Evolutionary conservation across 2,888 invertebrate genomes (phyloP), one percentile per base, ranked within the genome.

Genomic region (Cosmia pyralina): DNA sequence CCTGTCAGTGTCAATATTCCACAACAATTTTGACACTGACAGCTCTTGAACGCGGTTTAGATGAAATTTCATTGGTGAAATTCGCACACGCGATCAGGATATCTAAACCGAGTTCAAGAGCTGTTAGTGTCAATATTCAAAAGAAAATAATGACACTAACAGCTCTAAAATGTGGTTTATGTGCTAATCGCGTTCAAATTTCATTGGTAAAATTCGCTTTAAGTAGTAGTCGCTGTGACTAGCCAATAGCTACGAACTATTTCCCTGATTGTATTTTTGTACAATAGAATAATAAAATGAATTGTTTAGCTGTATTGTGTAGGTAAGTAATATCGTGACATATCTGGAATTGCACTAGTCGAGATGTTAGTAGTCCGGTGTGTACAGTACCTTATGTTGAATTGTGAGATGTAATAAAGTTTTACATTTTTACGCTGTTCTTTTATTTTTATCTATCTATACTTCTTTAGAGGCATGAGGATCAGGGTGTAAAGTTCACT

Each of bases 281-380:
- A 75, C 58, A 65, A 68, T 72, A 81, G 41, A 59, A 72, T 66
- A 78, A 67, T 62, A 53, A 67, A 63, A 41, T 46, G 41, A 72
- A 75, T 79, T 57, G 48, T 75, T 68, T 79, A 77, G 67, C 48
- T 75, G 53, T 75, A 73, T 72, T 44, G 69, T 62, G 66, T 81
- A 28, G 28, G 60, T 84, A 76, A 74, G 62, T 66, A 69, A 79
- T 73, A 81, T 78, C 81, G 86, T 88, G 87, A 92, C 91, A 91
- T 93, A 93, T 92, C 91, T 91, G 88, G 89, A 90, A 91, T 90
- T 89, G 90, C 90, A 92, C 94, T 94, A 94, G 94, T 94, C 94
- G 93, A 85, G 82, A 84, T 83, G 82, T 87, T 83, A 81, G 85
- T 91, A 90, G 90, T 88, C 84, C 80, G 85, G 89, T 90, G 88